Evolutionary conservation across 2,113 vertebrate species (phyloP).

Genomic region (Chascanopsetta lugubris): DNA sequence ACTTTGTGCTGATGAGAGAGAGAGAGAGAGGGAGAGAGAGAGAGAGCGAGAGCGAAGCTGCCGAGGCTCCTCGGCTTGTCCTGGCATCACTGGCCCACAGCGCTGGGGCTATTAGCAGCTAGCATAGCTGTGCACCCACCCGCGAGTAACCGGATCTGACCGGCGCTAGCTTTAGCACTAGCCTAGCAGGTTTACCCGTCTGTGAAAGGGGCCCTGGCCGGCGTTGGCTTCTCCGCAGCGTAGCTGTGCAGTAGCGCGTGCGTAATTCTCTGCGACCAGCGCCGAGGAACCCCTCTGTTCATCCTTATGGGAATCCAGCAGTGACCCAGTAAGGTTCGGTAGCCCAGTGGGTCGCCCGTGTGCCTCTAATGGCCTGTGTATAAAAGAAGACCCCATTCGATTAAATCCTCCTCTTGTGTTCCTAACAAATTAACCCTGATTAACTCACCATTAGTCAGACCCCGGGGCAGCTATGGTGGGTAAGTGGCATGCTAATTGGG

Average conservation of each 20-base stretch:
- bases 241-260: slow-evolving; percentile 39
- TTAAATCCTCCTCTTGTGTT: slow-evolving; percentile 69
- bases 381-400: slow-evolving; percentile 65
- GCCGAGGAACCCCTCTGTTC: slow-evolving; percentile 63
- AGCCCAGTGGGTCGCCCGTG: slow-evolving; percentile 56
- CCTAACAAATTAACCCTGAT: slow-evolving; percentile 76
- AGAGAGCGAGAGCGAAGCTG: too few species aligned
- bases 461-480: slow-evolving; percentile 37
- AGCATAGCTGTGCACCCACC: slow-evolving; percentile 55
- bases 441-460: slow-evolving; percentile 62
- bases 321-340: slow-evolving; percentile 67
- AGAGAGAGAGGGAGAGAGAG: slow-evolving; percentile 8
- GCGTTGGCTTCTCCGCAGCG: slow-evolving; percentile 55
- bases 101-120: slow-evolving; percentile 39
- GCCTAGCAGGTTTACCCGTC: slow-evolving; percentile 63
- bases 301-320: slow-evolving; percentile 60
- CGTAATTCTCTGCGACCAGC: slow-evolving; percentile 61
- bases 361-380: slow-evolving; percentile 69
- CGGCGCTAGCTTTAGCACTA: slow-evolving; percentile 67
- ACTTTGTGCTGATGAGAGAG: slow-evolving; percentile 2
- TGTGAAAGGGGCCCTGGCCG: slow-evolving; percentile 52
- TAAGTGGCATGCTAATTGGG: slow-evolving; percentile 67
- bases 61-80: slow-evolving; percentile 7
- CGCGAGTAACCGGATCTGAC: slow-evolving; percentile 61
- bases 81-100: slow-evolving; percentile 1